Conservation (phyloP, 2,113 vertebrate species). For the Halcyon malimbica region DNA sequence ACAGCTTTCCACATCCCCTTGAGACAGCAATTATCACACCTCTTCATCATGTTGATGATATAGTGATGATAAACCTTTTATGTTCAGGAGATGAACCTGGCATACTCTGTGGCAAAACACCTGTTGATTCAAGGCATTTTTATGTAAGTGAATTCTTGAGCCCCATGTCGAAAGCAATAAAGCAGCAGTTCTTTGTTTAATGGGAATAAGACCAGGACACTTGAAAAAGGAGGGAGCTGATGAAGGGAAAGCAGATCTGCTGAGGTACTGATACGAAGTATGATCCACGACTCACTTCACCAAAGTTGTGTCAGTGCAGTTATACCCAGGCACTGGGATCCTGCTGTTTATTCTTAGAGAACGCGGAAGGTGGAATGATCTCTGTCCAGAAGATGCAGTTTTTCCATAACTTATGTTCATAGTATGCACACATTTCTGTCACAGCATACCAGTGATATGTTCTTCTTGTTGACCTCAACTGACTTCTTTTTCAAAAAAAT, state of each 20-base stretch:
- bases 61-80: background rate
- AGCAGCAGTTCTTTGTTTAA: background rate
- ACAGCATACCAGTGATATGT: background rate
- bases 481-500: background rate
- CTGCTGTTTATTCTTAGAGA: background rate
- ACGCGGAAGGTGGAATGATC: background rate
- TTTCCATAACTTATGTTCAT: background rate
- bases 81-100: background rate
- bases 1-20: background rate
- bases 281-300: background rate
- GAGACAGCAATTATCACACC: background rate
- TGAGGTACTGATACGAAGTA: background rate
- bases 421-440: background rate
- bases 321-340: background rate
- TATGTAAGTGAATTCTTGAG: background rate
- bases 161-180: background rate
- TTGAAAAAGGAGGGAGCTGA: background rate
- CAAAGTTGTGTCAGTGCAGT: background rate
- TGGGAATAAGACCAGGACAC: background rate
- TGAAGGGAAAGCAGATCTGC: background rate
- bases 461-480: background rate
- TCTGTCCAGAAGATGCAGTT: background rate
- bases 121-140: background rate
- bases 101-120: background rate
- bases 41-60: background rate